These are phyloP conservation scores for Mandrillus leucophaeus DNA, from an alignment of 2,113 vertebrate genomes.

Conservation along the genomic window DNA sequence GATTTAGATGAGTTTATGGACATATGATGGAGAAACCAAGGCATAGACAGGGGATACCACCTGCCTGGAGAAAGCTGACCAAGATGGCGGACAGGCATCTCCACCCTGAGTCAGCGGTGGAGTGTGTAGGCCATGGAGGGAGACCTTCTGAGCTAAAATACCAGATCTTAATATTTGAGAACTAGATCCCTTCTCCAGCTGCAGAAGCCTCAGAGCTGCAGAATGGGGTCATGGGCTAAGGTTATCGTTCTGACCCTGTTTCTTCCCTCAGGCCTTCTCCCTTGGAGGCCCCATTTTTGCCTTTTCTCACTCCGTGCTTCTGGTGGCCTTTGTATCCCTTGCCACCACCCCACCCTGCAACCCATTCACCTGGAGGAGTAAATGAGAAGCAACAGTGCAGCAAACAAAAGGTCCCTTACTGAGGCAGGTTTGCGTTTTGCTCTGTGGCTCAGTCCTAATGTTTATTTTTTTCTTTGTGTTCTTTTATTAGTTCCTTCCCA, in stretches of 20 bases:
- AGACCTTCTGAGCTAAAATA: conserved; percentile 11
- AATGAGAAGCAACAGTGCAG: neutral
- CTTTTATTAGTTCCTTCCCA: conserved; percentile 56
- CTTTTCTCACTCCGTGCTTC: neutral
- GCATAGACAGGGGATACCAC: neutral
- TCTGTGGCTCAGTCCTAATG: neutral
- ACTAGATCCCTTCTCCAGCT: neutral
- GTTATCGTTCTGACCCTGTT: neutral
- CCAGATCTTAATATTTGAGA: conserved; percentile 44
- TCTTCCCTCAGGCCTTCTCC: neutral
- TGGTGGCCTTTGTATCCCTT: neutral
- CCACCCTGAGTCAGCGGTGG: neutral
- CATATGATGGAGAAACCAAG: neutral
- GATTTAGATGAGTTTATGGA: neutral
- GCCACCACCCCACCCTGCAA: neutral
- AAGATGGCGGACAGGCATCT: neutral
- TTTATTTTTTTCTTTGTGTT: neutral
- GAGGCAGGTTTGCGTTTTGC: conserved; percentile 23
- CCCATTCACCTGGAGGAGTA: neutral
- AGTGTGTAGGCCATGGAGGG: neutral
- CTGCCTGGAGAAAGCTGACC: neutral
- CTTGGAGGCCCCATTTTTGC: neutral
- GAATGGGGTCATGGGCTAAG: neutral
- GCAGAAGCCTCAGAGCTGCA: neutral
- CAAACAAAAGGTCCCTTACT: conserved; percentile 31